Base-by-base conservation (phyloP, 2,113 vertebrate species). In the Laticauda laticaudata region DNA sequence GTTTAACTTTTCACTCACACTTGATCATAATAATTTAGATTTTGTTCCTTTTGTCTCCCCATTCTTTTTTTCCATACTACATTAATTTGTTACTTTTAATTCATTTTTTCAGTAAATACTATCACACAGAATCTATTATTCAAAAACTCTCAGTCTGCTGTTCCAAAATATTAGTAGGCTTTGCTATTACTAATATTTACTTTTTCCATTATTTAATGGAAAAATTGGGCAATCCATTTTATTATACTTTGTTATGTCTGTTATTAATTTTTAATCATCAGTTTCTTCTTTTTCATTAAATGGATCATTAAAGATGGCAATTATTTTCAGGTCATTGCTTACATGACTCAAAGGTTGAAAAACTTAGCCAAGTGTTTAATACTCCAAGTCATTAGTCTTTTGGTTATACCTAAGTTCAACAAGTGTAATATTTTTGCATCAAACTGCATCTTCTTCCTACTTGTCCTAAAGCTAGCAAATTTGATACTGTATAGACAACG, bases 311-410 rank as follows among this genome's bases (percentile, higher is more conserved):
- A 15, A 93, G 75, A 86, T 81, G 24, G 56, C 61, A 56, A 93
- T 93, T 93, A 93, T 87, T 45, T 45, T 48, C 39, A 87, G 81
- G 81, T 90, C 89, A 90, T 64, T 90, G 75, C 21, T 86, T 86
- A 86, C 43, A 8, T 18, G 51, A 64, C 45, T 64, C 88, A 90
- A 81, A 93, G 92, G 56, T 54, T 93, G 45, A 86, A 93, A 45
- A 90, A 61, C 29, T 39, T 93, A 86, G 75, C 88, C 92, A 64
- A 89, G 55, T 93, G 92, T 56, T 93, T 93, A 93, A 90, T 86
- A 90, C 53, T 86, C 24, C 55, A 43, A 61, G 21, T 64, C 88
- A 93, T 93, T 53, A 54, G 29, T 86, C 55, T 93, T 90, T 75
- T 5, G 57, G 61, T 59, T 92, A 54, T 75, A 23, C 43, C 55